Evolutionary conservation across 2,888 invertebrate species (phyloP), one percentile per base, ranked within the genome.

Genomic region (Plebejus melissa): DNA sequence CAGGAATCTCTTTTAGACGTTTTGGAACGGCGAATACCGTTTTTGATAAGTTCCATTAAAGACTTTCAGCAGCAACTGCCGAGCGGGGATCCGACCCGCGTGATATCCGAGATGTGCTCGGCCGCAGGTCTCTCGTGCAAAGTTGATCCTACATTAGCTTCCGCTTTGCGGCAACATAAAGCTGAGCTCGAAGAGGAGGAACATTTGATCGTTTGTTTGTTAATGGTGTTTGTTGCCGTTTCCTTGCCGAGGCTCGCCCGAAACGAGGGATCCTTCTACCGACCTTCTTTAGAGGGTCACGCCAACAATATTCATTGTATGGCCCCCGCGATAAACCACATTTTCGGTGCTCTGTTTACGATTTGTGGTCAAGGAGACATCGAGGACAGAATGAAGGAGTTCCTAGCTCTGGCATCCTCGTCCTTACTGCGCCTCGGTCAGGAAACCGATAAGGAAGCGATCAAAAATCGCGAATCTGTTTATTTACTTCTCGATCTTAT

Each of bases 301-400:
- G 96, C 98, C n/a, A 99, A 99, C 90, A 99, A 99, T 88, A 98
- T 98, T 78, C 99, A 99, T 88, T 99, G 99, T 86, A 97, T 99
- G 95, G 98, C 99, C 1, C 96, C 98, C 70, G 99, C 99, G 0
- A 97, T 99, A 60, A 99, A 98, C 85, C 97, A 98, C 82, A 97
- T 99, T 79, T 99, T 99, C 84, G 99, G 98, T 28, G 99, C 99
- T 1, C 91, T 99, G 75, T 99, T 99, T 85, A 98, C 98, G 1
- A 97, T 99, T 81, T 98, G 99, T 85, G 98, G 98, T 0, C 97
- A 98, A 85, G 98, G 97, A 41, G 99, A 99, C 86, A 98, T 99
- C 79, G 98, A 98, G 85, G 98, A 99, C 85, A 95, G 99, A 76
- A 98, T 99, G 96, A 99, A 99, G 86, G 99, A 99, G 87, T 99